phyloP scores from a whole-genome alignment of 2,888 invertebrate genomes.

The Notodonta dromedarius region DNA sequence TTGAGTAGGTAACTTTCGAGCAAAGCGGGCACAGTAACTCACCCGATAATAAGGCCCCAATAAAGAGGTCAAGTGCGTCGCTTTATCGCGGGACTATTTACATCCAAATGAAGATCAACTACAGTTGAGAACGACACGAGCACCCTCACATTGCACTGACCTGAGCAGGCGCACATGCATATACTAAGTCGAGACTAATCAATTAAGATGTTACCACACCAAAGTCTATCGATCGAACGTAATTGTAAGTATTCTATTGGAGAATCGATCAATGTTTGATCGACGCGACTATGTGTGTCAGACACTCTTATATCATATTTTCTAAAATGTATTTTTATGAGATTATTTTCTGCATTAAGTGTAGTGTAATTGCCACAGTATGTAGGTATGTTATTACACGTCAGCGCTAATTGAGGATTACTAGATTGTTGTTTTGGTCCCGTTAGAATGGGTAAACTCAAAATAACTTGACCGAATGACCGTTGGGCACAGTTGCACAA shows the following conservation, averaged over 20 bases:
- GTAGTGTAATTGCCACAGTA: no score
- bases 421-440: background rate
- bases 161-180: constrained; percentile 37
- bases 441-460: constrained; percentile 8
- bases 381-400: no score
- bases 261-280: no score
- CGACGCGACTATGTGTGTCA: no score
- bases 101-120: constrained; percentile 42
- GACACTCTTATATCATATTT: no score
- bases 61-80: constrained; percentile 70
- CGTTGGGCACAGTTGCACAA: constrained; percentile 30
- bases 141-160: constrained; percentile 56
- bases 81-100: constrained; percentile 56
- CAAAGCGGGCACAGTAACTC: constrained; percentile 48
- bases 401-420: background rate
- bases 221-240: no score
- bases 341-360: no score
- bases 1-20: constrained; percentile 31
- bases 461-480: constrained; percentile 33
- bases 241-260: no score
- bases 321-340: no score
- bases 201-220: no score
- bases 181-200: no score
- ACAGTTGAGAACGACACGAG: constrained; percentile 40
- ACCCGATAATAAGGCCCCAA: constrained; percentile 59